These are phyloP conservation scores for Mus minutoides DNA, from an alignment of 2,797 vertebrate species.

Conservation along the genomic window DNA sequence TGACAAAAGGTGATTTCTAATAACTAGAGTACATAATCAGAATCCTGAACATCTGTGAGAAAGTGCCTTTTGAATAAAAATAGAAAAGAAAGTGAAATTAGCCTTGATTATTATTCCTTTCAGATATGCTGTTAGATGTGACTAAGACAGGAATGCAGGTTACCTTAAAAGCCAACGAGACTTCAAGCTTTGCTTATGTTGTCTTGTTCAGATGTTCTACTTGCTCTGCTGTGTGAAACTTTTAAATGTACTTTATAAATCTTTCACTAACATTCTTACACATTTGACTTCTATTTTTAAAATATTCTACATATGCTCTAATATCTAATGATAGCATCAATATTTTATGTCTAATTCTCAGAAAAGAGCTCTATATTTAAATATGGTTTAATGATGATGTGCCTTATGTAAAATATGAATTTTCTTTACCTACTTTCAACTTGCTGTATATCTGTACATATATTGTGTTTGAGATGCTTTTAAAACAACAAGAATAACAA, in stretches of 20 bases:
- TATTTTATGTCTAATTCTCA: conserved; percentile 31
- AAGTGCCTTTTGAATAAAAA: conserved; percentile 4
- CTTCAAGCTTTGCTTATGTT: conserved; percentile 14
- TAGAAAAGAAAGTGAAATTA: conserved; percentile 14
- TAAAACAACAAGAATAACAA: not conserved
- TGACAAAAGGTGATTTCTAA: conserved; percentile 26
- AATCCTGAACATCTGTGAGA: not conserved
- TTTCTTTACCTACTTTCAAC: not conserved
- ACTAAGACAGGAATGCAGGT: not conserved
- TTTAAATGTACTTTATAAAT: conserved; percentile 21
- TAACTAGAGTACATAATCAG: not conserved
- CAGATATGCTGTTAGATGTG: not conserved
- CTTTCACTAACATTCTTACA: not conserved
- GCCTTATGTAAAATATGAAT: not conserved
- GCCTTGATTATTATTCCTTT: conserved; percentile 30
- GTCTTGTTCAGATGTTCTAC: not conserved
- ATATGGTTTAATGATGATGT: not conserved
- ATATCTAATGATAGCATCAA: conserved; percentile 4
- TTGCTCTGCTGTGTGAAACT: not conserved
- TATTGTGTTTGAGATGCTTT: not conserved
- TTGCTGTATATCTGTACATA: not conserved
- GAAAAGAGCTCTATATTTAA: not conserved
- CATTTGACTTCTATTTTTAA: not conserved
- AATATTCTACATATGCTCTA: not conserved
- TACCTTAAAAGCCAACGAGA: conserved; percentile 20